Percentiles rank a stretch among this genome's conserved stretches.
Conservation (phyloP, 2,113 vertebrate species). For the Cheirogaleus medius region DNA sequence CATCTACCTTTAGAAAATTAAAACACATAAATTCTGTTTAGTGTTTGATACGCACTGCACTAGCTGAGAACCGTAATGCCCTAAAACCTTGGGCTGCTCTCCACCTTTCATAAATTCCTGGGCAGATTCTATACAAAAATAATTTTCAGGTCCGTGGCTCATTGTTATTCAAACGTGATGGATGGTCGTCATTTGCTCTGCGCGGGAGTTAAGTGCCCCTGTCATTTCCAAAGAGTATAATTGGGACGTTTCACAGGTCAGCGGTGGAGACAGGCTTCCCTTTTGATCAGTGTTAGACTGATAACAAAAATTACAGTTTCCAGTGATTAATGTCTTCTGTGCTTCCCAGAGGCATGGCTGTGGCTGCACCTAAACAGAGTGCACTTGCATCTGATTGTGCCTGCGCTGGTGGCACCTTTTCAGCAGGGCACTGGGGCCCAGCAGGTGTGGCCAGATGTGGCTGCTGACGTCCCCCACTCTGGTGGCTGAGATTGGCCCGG, state of each 20-base stretch:
- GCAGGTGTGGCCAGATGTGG: slow-evolving; percentile 61
- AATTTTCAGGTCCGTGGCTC: slow-evolving; percentile 94
- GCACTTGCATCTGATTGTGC: slow-evolving; percentile 87
- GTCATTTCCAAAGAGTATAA: slow-evolving; percentile 94
- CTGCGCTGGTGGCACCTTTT: slow-evolving; percentile 58
- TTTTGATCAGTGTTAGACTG: slow-evolving; percentile 96
- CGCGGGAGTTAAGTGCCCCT: slow-evolving; percentile 95
- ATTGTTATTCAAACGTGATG: slow-evolving; percentile 95
- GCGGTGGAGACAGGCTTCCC: slow-evolving; percentile 92
- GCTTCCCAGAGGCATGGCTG: slow-evolving; percentile 80
- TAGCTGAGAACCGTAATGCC: slow-evolving; percentile 83
- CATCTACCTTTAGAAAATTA: slow-evolving; percentile 96
- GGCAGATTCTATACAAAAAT: slow-evolving; percentile 94
- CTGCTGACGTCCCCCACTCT: slow-evolving; percentile 48
- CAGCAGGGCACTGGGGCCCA: neutral
- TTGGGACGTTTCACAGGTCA: slow-evolving; percentile 97
- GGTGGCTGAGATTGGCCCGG: neutral
- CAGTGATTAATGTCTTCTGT: slow-evolving; percentile 89
- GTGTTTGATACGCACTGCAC: slow-evolving; percentile 88
- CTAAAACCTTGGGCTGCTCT: slow-evolving; percentile 93
- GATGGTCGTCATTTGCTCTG: slow-evolving; percentile 93
- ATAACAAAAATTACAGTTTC: slow-evolving; percentile 94
- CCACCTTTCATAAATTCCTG: slow-evolving; percentile 97
- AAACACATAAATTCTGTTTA: slow-evolving; percentile 99
- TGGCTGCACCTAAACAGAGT: slow-evolving; percentile 84